phyloP scores from a whole-genome alignment of 2,797 vertebrate genomes.

The Sebastes kiyomatsui region DNA sequence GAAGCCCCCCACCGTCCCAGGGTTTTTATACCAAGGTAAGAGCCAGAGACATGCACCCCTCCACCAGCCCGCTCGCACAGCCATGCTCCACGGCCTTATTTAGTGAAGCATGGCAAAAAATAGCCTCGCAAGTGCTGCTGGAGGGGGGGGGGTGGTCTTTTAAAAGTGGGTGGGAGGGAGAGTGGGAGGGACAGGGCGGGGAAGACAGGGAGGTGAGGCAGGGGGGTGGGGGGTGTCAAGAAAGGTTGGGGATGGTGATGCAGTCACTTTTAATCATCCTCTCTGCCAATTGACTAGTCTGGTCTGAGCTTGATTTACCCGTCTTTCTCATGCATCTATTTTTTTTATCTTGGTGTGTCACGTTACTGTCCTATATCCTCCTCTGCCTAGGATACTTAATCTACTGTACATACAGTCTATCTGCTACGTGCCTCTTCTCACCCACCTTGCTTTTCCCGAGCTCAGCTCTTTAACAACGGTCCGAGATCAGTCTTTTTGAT shows the following conservation, averaged over 20 bases:
- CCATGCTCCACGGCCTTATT: slow-evolving; percentile 94
- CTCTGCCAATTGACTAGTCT: slow-evolving; percentile 77
- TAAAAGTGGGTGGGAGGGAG: slow-evolving; percentile 47
- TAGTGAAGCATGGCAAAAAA: slow-evolving; percentile 97
- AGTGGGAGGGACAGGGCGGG: slow-evolving; percentile 28
- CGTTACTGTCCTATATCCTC: neutral
- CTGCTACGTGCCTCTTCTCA: neutral
- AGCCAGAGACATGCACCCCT: slow-evolving; percentile 75
- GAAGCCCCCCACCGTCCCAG: slow-evolving; percentile 84
- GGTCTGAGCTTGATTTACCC: slow-evolving; percentile 68
- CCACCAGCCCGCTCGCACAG: slow-evolving; percentile 58
- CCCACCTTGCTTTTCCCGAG: neutral
- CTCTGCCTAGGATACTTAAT: neutral
- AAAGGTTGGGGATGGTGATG: slow-evolving; percentile 20
- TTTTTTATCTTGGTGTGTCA: slow-evolving; percentile 6
- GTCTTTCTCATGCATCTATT: slow-evolving; percentile 51
- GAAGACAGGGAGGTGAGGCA: slow-evolving; percentile 49
- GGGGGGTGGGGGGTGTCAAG: slow-evolving; percentile 31
- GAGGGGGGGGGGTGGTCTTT: slow-evolving; percentile 55
- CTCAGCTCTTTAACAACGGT: neutral
- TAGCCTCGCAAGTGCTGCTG: slow-evolving; percentile 87
- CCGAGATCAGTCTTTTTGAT: neutral
- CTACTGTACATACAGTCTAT: slow-evolving; percentile 2
- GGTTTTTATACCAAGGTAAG: slow-evolving; percentile 92
- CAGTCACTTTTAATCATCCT: slow-evolving; percentile 72